These are phyloP conservation scores for Melieria omissa DNA, from an alignment of 2,888 invertebrate species.

Conservation along the genomic window DNA sequence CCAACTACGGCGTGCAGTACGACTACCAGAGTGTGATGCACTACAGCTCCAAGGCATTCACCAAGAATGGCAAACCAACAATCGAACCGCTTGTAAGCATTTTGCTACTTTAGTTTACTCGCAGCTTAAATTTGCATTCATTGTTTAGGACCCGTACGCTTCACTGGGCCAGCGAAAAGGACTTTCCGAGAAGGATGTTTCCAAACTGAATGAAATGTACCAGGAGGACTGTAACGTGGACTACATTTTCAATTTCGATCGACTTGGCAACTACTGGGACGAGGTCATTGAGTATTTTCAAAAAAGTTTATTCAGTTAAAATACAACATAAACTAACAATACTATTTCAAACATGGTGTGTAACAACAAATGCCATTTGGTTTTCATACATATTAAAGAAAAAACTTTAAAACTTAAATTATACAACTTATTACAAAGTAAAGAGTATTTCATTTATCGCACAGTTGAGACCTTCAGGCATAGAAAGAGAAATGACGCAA, in stretches of 20 bases:
- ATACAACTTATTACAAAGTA: conserved; percentile 6
- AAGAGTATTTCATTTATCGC: background rate
- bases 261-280: conserved; percentile 53
- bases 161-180: conserved; percentile 70
- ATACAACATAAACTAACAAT: conserved; percentile 14
- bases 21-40: conserved; percentile 82
- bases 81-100: conserved; percentile 71
- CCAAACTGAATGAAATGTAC: conserved; percentile 70
- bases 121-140: background rate
- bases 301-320: conserved; percentile 32
- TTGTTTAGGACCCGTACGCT: conserved; percentile 65
- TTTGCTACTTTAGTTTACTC: too few species aligned
- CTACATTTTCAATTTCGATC: conserved; percentile 52
- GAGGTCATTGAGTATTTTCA: conserved; percentile 57
- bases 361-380: background rate
- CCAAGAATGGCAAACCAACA: conserved; percentile 74
- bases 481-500: conserved; percentile 64
- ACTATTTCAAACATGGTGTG: conserved; percentile 8
- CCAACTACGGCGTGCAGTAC: conserved; percentile 75
- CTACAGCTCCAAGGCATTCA: conserved; percentile 76
- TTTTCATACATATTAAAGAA: too few species aligned
- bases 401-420: background rate
- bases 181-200: conserved; percentile 69
- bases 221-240: conserved; percentile 60
- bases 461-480: conserved; percentile 39